Evolutionary conservation across 2,797 vertebrate species (phyloP).

Genomic region (Pipistrellus nathusii): DNA sequence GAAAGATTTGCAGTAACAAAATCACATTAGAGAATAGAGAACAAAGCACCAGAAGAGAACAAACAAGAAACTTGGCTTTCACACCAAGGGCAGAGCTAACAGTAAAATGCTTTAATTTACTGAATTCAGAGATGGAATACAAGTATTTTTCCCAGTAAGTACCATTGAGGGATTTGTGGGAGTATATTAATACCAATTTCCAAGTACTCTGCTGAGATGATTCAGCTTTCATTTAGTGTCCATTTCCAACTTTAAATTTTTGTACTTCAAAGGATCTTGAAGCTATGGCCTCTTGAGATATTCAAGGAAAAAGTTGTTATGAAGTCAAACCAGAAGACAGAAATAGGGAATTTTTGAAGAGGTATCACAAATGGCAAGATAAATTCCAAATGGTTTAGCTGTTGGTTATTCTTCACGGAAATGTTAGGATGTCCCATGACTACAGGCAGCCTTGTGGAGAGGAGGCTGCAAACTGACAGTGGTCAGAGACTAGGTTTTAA

Average conservation of each 20-base stretch:
- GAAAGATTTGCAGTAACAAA: conserved; percentile 72
- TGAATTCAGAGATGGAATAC: conserved; percentile 30
- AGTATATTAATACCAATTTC: not conserved
- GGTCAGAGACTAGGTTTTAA: not conserved
- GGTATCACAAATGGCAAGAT: not conserved
- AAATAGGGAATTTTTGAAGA: not conserved
- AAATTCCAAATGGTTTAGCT: not conserved
- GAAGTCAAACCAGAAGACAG: not conserved
- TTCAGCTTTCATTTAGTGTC: conserved; percentile 10
- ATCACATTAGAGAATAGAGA: conserved; percentile 72
- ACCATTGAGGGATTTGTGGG: not conserved
- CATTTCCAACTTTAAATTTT: conserved; percentile 29
- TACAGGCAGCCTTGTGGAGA: not conserved
- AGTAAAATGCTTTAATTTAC: conserved; percentile 44
- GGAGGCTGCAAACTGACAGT: not conserved
- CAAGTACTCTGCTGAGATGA: not conserved
- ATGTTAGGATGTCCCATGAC: not conserved
- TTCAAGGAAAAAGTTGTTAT: not conserved
- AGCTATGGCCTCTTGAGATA: not conserved
- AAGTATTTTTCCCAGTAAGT: conserved; percentile 56
- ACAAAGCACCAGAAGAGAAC: not conserved
- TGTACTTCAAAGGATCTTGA: not conserved
- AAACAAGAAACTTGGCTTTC: conserved; percentile 55
- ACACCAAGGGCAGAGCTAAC: not conserved
- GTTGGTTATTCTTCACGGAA: not conserved